Evolutionary conservation across 2,888 invertebrate species (phyloP).

Genomic region (Iselma pallidipennis): DNA sequence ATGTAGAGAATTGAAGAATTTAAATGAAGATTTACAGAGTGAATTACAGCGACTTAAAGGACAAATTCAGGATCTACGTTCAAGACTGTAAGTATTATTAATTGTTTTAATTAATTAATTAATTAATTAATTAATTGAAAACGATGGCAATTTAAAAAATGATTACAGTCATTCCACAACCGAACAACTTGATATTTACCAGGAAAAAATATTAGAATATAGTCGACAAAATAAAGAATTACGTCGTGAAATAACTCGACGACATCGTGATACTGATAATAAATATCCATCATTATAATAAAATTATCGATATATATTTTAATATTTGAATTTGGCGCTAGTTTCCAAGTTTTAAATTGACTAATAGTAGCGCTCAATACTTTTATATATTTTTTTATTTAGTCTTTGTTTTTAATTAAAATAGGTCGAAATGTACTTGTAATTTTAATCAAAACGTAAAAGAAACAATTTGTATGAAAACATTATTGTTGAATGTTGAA

Average conservation of each 20-base stretch:
- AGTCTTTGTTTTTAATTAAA: background rate
- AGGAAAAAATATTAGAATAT: slow-evolving; percentile 60
- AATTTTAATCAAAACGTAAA: background rate
- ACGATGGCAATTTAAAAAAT: no score
- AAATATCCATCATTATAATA: slow-evolving; percentile 53
- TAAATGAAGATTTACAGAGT: slow-evolving; percentile 67
- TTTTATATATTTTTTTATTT: background rate
- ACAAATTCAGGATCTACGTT: slow-evolving; percentile 59
- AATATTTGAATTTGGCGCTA: background rate
- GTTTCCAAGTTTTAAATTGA: background rate
- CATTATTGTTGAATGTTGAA: background rate
- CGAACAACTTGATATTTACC: slow-evolving; percentile 58
- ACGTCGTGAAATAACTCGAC: slow-evolving; percentile 58
- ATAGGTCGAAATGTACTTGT: background rate
- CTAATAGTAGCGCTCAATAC: background rate
- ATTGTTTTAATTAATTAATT: no score
- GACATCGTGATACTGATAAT: slow-evolving; percentile 54
- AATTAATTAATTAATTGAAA: no score
- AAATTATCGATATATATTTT: background rate
- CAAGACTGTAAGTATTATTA: slow-evolving; percentile 59
- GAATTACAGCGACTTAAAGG: slow-evolving; percentile 64
- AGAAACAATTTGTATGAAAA: background rate
- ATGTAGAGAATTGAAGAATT: slow-evolving; percentile 64
- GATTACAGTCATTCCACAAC: slow-evolving; percentile 37
- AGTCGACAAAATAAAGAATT: slow-evolving; percentile 60